Evolutionary conservation across 1,140 invertebrate species (phyloP), one percentile per base, ranked within the genome.

Genomic region (Euborellia annulipes): DNA sequence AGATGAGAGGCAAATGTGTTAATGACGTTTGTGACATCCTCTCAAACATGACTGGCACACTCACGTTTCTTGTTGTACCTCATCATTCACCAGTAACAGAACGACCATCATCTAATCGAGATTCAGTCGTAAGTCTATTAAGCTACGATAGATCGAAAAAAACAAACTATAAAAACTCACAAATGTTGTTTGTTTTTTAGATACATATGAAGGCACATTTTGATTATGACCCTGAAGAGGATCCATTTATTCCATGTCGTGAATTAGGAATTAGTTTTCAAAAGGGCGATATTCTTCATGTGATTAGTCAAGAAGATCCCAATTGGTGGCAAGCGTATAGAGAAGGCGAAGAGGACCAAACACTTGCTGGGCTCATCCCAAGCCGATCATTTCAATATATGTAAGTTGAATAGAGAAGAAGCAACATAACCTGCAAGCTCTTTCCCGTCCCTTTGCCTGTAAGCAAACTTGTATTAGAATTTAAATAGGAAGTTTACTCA

Each of bases 171-270:
- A 27, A 6, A 27, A 27, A 27, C 23, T 27, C 11, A 27, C 4
- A 27, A 42, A 23, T 30, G 30, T 45, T 46, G 45, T 22, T 38
- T 38, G 45, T 43, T 22, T 55, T 56, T 20, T 55, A 63, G 71
- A 69, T 75, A 57, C 88, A 95, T 63, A 80, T 97, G 49, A 79
- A 88, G 56, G 92, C 94, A 21, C 82, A 96, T 62, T 98, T 97
- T 62, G 89, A 97, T 65, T 98, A 98, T 63, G 93, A 97, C 61
- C 93, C 94, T 0, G 92, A 96, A 60, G 93, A 98, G 56, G 94
- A 98, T 66, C 75, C 90, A 48, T 98, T 96, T 64, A 94, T 98
- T 57, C 94, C 94, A 2, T 98, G 94, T 65, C 69, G 89, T 54
- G 94, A 98, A 62, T 68, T 98, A 42, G 94, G 88, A 53, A 85